phyloP scores from a whole-genome alignment of 2,797 vertebrate species.

The Microhierax caerulescens region DNA sequence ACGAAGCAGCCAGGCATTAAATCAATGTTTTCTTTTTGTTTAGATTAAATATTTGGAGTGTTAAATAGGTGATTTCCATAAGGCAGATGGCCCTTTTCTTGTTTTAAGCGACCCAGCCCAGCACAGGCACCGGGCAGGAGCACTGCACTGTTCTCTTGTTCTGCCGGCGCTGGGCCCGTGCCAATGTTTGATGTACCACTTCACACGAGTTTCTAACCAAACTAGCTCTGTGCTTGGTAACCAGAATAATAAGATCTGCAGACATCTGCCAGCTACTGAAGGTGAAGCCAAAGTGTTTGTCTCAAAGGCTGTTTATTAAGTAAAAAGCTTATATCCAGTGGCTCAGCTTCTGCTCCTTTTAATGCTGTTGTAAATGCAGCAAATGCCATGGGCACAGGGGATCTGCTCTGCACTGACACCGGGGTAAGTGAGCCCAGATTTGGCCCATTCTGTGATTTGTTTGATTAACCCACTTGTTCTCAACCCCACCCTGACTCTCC shows the following conservation, averaged over 20 bases:
- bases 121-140: neutral
- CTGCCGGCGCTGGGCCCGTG: constrained; percentile 20
- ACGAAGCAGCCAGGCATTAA: neutral
- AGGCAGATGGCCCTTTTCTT: constrained; percentile 46
- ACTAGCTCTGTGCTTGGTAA: constrained; percentile 54
- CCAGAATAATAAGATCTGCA: constrained; percentile 44
- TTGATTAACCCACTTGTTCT: neutral
- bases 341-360: neutral
- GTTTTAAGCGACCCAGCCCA: neutral
- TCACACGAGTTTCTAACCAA: constrained; percentile 68
- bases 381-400: rapidly evolving
- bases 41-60: neutral
- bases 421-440: neutral
- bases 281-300: constrained; percentile 26
- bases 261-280: constrained; percentile 43
- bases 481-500: neutral
- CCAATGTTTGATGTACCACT: constrained; percentile 76
- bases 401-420: neutral
- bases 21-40: neutral
- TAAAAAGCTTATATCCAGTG: neutral
- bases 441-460: neutral
- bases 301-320: neutral
- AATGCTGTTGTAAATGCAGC: neutral
- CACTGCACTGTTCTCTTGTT: neutral
- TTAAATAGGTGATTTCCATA: neutral